Percentiles rank a stretch among this genome's conserved stretches.
phyloP scores from a whole-genome alignment of 2,113 vertebrate genomes.

The Cynopterus brachyotis region DNA sequence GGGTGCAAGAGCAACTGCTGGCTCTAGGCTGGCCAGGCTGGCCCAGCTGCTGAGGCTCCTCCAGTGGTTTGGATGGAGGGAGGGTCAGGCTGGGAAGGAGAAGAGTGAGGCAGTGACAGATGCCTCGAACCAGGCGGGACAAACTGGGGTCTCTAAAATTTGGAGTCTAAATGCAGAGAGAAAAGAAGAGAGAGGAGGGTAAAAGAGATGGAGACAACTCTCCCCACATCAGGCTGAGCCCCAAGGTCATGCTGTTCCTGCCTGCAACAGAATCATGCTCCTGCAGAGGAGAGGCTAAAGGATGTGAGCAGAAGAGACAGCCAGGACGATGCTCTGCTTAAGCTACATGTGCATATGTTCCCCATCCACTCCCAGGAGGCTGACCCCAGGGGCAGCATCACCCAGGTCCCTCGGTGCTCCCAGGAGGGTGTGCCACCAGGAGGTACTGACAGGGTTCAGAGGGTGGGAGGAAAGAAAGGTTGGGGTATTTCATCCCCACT shows the following conservation, averaged over 20 bases:
- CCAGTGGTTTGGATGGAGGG: background rate
- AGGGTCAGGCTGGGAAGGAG: background rate
- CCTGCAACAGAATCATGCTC: background rate
- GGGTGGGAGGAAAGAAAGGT: background rate
- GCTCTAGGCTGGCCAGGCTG: background rate
- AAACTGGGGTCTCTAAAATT: background rate
- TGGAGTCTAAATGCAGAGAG: background rate
- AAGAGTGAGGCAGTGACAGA: background rate
- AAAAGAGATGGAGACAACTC: background rate
- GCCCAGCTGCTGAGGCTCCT: background rate
- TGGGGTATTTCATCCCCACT: background rate
- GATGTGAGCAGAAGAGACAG: background rate
- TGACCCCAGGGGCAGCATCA: background rate
- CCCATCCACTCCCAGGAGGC: background rate
- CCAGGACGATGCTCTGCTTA: background rate
- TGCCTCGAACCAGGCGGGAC: background rate
- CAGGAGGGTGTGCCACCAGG: background rate
- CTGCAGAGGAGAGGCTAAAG: background rate
- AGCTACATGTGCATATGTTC: no score
- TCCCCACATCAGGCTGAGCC: background rate
- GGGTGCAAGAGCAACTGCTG: background rate
- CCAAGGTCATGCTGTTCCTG: background rate
- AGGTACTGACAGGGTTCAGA: background rate
- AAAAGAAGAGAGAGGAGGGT: background rate
- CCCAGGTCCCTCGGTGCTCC: background rate